Conservation (phyloP, 2,888 invertebrate genomes). For the Xanthostigma xanthostigma region DNA sequence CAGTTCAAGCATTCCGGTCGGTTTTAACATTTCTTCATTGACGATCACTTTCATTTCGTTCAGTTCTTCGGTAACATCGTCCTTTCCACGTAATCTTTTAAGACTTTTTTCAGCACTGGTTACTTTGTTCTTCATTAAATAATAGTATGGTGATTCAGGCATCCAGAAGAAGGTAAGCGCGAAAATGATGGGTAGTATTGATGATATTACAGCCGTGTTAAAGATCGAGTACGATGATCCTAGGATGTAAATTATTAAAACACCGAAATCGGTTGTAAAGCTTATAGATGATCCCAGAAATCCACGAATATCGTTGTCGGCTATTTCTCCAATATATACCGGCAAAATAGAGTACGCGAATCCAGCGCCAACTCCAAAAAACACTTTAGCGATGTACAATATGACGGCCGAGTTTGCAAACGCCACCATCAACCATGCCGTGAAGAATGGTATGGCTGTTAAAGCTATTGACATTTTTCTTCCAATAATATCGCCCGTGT, state of each 20-base stretch:
- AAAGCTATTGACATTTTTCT: constrained; percentile 40
- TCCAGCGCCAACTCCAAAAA: constrained; percentile 41
- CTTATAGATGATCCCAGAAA: constrained; percentile 44
- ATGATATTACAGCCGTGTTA: constrained; percentile 37
- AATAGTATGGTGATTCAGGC: constrained; percentile 48
- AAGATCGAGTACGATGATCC: constrained; percentile 41
- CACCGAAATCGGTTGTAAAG: constrained; percentile 37
- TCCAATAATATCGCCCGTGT: constrained; percentile 46
- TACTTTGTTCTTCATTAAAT: constrained; percentile 27
- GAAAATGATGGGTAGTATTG: constrained; percentile 40
- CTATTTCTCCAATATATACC: constrained; percentile 43
- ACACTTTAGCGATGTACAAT: constrained; percentile 32
- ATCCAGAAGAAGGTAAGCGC: constrained; percentile 40
- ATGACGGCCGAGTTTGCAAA: constrained; percentile 35
- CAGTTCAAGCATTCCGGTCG: constrained; percentile 1
- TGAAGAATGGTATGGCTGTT: constrained; percentile 40
- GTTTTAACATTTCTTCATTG: constrained; percentile 2
- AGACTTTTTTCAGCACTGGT: constrained; percentile 35
- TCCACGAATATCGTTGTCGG: constrained; percentile 38
- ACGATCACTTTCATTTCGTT: constrained; percentile 1
- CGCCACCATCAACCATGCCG: constrained; percentile 42
- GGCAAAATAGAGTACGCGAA: constrained; percentile 29
- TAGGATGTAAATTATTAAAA: constrained; percentile 43
- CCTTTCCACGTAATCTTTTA: constrained; percentile 37
- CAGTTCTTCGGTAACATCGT: constrained; percentile 2